Evolutionary conservation across 2,113 vertebrate species (phyloP).

Genomic region (Heterotilapia buettikoferi): DNA sequence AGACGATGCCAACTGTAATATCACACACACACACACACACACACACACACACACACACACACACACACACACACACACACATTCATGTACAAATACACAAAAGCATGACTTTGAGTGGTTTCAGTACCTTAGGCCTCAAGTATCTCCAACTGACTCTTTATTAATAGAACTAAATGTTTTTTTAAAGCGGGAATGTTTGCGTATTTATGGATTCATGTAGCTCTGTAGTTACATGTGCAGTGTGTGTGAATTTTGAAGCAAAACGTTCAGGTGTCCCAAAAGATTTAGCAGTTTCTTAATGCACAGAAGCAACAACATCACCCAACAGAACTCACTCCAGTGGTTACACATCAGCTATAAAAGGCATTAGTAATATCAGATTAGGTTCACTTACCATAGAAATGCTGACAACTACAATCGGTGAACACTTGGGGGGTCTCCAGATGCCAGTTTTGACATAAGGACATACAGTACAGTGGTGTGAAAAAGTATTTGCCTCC

Average conservation of each 20-base stretch:
- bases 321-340: background rate
- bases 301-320: background rate
- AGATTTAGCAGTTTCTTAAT: background rate
- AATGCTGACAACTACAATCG: background rate
- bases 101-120: constrained; percentile 16
- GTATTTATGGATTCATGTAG: background rate
- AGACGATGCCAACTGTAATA: constrained; percentile 42
- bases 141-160: constrained; percentile 14
- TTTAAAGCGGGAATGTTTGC: background rate
- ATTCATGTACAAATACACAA: background rate
- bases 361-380: background rate
- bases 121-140: background rate
- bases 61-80: background rate
- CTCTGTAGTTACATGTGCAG: background rate
- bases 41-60: background rate
- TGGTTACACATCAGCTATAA: constrained; percentile 15
- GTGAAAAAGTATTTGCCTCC: background rate
- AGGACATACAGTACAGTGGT: background rate
- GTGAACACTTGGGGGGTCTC: background rate
- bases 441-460: background rate
- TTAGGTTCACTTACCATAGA: background rate
- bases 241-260: background rate
- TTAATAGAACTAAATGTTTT: constrained; percentile 24
- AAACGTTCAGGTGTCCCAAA: background rate
- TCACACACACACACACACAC: background rate